Base-by-base conservation (phyloP, 2,888 invertebrate genomes). In the Plagiodera versicolora region DNA sequence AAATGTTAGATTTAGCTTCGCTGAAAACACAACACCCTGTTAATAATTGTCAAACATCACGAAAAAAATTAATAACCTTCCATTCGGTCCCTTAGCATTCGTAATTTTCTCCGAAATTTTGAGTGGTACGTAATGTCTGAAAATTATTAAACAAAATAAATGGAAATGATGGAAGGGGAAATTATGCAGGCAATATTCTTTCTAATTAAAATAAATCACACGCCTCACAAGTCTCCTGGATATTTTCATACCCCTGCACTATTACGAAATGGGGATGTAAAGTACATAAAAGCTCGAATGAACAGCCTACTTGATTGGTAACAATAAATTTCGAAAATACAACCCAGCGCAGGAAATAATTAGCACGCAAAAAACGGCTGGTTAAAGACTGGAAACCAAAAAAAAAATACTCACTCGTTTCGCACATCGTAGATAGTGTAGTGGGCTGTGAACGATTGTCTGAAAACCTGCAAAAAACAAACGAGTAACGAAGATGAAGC, bases 391-490 rank as follows among this genome's bases (percentile, higher is more conserved):
- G n/a, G n/a, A n/a, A n/a, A n/a, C n/a, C n/a, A 19, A 32, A 24
- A 53, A 53, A 46, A 11, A 51, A n/a, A n/a, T 78, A 89, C 91
- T 89, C 80, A 92, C 91, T 93, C 93, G 82, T 93, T 94, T 78
- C 88, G 89, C 81, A 94, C 92, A 84, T 94, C 93, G 84, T 93
- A 94, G 81, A 94, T 90, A 73, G 93, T 93, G 83, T 93, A 94
- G 81, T 90, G 90, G 74, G 94, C 92, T 75, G 91, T 91, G 83
- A 89, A 91, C 69, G 92, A 91, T 83, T 91, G 87, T 80, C 89
- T 87, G 82, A 90, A 92, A 80, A 92, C 90, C 92, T 93, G 85
- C 47, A 84, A 87, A 77, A 71, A 72, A 66, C 60, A 28, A 17
- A 54, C 20, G 14, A 32, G 17, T 32, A 53, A 59, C 47, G 46